Evolutionary conservation across 2,888 invertebrate genomes (phyloP).

Genomic region (Andrena minutula): DNA sequence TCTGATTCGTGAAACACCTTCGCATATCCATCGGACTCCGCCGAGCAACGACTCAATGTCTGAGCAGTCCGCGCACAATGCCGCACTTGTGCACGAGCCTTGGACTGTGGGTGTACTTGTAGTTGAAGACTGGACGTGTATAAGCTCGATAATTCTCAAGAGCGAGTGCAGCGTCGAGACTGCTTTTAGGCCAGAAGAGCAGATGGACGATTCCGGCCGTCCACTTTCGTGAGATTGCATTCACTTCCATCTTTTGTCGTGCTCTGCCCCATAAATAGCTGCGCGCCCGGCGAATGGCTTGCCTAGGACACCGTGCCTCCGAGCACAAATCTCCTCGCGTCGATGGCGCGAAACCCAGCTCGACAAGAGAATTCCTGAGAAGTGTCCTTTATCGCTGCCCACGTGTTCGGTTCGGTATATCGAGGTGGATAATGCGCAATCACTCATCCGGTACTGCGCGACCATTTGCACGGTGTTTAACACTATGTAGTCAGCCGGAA

Average conservation of each 20-base stretch:
- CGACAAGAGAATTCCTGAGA: constrained; percentile 15
- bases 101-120: too few relatives aligned
- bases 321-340: constrained; percentile 11
- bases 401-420: constrained; percentile 13
- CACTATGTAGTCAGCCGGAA: not conserved
- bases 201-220: constrained; percentile 13
- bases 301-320: too few relatives aligned
- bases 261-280: constrained; percentile 17
- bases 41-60: too few relatives aligned
- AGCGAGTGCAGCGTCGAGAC: not conserved
- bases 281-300: not conserved
- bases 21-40: too few relatives aligned
- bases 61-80: too few relatives aligned
- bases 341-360: constrained; percentile 35
- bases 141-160: not conserved
- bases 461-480: not conserved
- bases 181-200: constrained; percentile 14
- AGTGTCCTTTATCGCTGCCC: constrained; percentile 18
- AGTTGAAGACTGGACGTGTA: too few relatives aligned
- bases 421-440: constrained; percentile 8
- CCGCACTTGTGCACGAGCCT: too few relatives aligned
- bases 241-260: constrained; percentile 8
- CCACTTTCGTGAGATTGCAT: not conserved
- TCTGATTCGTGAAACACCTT: too few relatives aligned
- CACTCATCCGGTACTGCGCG: not conserved